Percentiles rank a stretch among this genome's conserved stretches.
These are phyloP conservation scores for Pygoscelis adeliae DNA, from an alignment of 2,113 vertebrate genomes.

Conservation along the genomic window DNA sequence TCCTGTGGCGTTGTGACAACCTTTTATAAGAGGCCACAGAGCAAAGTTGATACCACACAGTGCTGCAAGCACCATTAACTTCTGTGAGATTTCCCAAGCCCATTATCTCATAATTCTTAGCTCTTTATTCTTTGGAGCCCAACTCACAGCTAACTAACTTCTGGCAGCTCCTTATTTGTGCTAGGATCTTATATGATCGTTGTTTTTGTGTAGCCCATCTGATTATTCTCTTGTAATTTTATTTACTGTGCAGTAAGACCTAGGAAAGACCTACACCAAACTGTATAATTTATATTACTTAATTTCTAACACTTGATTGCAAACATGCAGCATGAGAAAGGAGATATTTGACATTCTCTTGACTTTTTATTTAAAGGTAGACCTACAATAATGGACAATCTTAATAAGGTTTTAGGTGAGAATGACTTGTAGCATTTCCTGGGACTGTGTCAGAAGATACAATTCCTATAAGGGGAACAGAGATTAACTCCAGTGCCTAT, in stretches of 20 bases:
- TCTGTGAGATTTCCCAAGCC: not conserved
- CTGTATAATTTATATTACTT: not conserved
- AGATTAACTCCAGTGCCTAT: not conserved
- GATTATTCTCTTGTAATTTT: not conserved
- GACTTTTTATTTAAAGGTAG: not conserved
- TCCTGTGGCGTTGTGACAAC: not conserved
- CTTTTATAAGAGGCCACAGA: not conserved
- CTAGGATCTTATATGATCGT: not conserved
- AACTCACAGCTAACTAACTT: not conserved
- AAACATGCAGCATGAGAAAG: not conserved
- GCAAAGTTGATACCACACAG: not conserved
- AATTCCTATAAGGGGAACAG: not conserved
- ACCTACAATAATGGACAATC: not conserved
- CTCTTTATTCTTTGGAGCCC: not conserved
- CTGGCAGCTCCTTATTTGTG: not conserved
- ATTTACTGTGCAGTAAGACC: not conserved
- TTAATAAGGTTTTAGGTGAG: not conserved
- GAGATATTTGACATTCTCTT: not conserved
- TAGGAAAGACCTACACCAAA: not conserved
- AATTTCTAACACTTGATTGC: not conserved
- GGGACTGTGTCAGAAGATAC: not conserved
- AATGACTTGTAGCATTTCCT: not conserved
- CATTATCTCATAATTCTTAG: not conserved
- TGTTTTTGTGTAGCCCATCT: not conserved
- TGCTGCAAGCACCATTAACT: not conserved